Base-by-base conservation (phyloP, 2,888 invertebrate species). In the Sesia apiformis region DNA sequence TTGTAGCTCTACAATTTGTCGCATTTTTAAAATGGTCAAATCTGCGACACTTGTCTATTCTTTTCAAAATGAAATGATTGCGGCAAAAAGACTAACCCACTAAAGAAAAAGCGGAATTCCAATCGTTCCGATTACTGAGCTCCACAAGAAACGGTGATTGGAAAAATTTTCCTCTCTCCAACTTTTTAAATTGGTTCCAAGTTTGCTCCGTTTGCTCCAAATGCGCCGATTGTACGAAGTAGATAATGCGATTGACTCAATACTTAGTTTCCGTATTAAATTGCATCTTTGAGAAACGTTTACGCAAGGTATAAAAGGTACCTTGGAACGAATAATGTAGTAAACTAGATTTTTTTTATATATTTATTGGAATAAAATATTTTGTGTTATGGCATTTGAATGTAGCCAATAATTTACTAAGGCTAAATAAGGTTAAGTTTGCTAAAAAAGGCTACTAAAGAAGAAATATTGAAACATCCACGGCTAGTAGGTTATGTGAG, bases 121-220 rank as follows among this genome's bases (percentile, higher is more conserved):
- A 82, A 84, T 81, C 78, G 55, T 52, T 76, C 60, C 77, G 78
- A 82, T 87, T 85, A 83, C 83, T 64, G 68, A 64, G 69, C 70
- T 50, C 7, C 62, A 57, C 65, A 66, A 61, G 67, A 69, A 72
- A 70, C 39, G 74, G 83, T 84, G 86, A 88, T 88, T 86, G 86
- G 86, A 82, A 84, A 85, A 83, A 80, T 81, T 84, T 81, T 76
- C 76, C 79, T 76, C 70, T 69, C 6, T 74, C 70, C 66, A 84
- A 88, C 80, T 85, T 88, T 85, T 83, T 83, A 86, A 88, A 88
- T 88, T 88, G 88, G 87, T 86, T 88, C 74, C 69, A 76, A 69
- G 66, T 74, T 71, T 70, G 81, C 77, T 79, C 77, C 75, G 82
- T 81, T 84, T 78, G 78, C 70, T 67, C 68, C 77, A 73, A 80